These are phyloP conservation scores for Motacilla alba DNA, from an alignment of 2,113 vertebrate genomes.

Conservation along the genomic window DNA sequence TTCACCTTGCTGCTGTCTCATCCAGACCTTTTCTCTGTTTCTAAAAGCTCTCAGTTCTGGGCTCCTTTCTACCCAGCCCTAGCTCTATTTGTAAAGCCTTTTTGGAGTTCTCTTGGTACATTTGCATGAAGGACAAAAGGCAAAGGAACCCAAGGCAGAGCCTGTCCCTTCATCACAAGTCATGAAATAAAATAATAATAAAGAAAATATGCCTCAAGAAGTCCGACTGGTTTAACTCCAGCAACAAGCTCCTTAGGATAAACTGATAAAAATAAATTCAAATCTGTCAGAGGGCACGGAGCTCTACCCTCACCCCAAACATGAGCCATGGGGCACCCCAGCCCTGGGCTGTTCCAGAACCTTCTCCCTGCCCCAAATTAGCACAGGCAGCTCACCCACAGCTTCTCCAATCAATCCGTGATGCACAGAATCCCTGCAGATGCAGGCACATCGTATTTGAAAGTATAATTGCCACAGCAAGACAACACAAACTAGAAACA, in stretches of 20 bases:
- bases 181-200: not conserved
- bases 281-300: not conserved
- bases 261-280: not conserved
- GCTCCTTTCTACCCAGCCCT: not conserved
- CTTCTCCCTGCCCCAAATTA: not conserved
- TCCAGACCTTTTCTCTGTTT: not conserved
- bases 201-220: not conserved
- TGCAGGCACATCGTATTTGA: constrained; percentile 15
- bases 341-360: not conserved
- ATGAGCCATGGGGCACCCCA: not conserved
- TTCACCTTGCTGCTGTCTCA: not conserved
- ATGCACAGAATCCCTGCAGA: not conserved
- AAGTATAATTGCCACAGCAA: constrained; percentile 60
- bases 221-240: not conserved
- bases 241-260: not conserved
- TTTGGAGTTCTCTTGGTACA: not conserved
- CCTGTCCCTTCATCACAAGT: not conserved
- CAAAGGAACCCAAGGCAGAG: not conserved
- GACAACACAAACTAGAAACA: constrained; percentile 48
- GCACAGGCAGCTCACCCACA: not conserved
- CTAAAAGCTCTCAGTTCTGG: not conserved
- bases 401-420: constrained; percentile 16
- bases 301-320: not conserved
- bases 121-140: not conserved
- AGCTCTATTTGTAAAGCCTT: not conserved